These are phyloP conservation scores for Helleia helle DNA, from an alignment of 2,888 invertebrate species.

Conservation along the genomic window DNA sequence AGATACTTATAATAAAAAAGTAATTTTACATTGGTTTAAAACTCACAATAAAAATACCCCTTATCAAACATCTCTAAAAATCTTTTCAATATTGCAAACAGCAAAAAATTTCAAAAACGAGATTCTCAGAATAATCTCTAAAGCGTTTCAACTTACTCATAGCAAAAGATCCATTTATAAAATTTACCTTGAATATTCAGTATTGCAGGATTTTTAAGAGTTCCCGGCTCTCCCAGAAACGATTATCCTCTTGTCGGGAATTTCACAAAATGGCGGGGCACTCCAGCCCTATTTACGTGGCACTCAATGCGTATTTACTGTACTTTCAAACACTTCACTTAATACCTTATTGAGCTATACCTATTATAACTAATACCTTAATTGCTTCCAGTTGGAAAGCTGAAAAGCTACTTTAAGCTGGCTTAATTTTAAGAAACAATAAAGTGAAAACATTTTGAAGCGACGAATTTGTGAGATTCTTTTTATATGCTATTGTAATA, in stretches of 20 bases:
- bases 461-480: too few species aligned
- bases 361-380: slow-evolving; percentile 9
- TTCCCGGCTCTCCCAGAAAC: slow-evolving; percentile 23
- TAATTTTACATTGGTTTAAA: too few species aligned
- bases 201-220: slow-evolving; percentile 22
- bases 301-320: slow-evolving; percentile 27
- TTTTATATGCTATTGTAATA: too few species aligned
- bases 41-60: too few species aligned
- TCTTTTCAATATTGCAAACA: neutral
- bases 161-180: slow-evolving; percentile 14
- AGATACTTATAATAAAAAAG: too few species aligned
- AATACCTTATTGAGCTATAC: slow-evolving; percentile 16
- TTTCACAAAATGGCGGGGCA: slow-evolving; percentile 25
- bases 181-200: slow-evolving; percentile 21
- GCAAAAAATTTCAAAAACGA: neutral
- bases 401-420: neutral
- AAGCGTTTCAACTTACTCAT: neutral
- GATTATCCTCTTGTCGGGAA: slow-evolving; percentile 27
- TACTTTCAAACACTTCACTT: slow-evolving; percentile 22
- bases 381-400: neutral
- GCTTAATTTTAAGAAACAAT: neutral
- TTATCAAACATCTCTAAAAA: too few species aligned
- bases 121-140: slow-evolving; percentile 6
- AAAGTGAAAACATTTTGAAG: too few species aligned
- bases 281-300: slow-evolving; percentile 20